Percentiles rank a stretch among this genome's conserved stretches.
phyloP scores from a whole-genome alignment of 2,888 invertebrate species.

The Hemicrepidius hirtus region DNA sequence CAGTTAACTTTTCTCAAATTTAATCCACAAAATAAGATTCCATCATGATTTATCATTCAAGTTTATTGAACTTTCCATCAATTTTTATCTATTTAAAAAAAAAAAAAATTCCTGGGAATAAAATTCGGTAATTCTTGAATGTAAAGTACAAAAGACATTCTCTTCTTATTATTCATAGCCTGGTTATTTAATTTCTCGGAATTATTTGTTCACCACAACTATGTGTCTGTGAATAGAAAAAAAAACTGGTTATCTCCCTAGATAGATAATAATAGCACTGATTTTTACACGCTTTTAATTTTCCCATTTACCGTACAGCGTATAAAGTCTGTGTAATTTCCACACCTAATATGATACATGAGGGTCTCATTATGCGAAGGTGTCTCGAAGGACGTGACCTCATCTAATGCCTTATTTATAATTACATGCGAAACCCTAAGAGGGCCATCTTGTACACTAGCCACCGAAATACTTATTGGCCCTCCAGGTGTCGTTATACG shows the following conservation, averaged over 20 bases:
- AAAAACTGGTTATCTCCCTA: not conserved
- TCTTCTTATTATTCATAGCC: constrained; percentile 15
- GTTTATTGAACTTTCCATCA: no score
- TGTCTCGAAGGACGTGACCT: constrained; percentile 54
- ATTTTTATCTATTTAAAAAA: no score
- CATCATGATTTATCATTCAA: no score
- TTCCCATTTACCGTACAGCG: constrained; percentile 18
- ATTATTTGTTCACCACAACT: constrained; percentile 5
- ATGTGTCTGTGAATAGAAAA: not conserved
- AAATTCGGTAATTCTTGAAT: no score
- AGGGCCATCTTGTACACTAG: constrained; percentile 53
- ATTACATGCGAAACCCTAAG: constrained; percentile 54
- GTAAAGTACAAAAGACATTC: constrained; percentile 1
- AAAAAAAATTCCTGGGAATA: no score
- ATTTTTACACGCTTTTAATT: constrained; percentile 34
- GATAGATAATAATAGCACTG: not conserved
- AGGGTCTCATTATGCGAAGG: constrained; percentile 55
- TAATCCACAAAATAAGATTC: no score
- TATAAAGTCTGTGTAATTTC: constrained; percentile 48
- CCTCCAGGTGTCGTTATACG: constrained; percentile 53
- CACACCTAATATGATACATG: constrained; percentile 54
- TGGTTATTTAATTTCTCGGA: constrained; percentile 1
- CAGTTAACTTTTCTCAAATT: no score
- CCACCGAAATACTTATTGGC: constrained; percentile 53
- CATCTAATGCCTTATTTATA: constrained; percentile 54